Percentiles rank a stretch among this genome's conserved stretches.
phyloP scores from a whole-genome alignment of 2,888 invertebrate genomes.

The Cylloceria caligata region DNA sequence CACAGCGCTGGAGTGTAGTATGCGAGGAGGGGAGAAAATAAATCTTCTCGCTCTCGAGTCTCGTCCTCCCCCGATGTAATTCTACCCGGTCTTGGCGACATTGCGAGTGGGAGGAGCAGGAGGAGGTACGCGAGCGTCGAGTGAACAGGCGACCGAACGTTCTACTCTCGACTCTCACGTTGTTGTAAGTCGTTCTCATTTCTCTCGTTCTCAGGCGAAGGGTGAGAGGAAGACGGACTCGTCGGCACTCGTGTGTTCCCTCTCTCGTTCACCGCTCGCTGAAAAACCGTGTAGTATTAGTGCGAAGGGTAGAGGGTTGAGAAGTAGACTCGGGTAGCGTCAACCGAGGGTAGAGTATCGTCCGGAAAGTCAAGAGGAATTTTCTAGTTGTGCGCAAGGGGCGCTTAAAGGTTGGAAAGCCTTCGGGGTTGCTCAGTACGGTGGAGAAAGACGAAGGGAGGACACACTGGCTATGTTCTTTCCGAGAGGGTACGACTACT shows the following conservation, averaged over 20 bases:
- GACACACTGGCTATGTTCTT: constrained; percentile 11
- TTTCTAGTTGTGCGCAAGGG: constrained; percentile 59
- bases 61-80: constrained; percentile 68
- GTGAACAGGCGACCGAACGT: constrained; percentile 56
- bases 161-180: constrained; percentile 50
- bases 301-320: constrained; percentile 22
- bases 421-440: background rate
- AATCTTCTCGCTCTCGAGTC: constrained; percentile 66
- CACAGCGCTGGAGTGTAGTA: background rate
- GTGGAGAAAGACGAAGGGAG: background rate
- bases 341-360: constrained; percentile 46
- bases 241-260: constrained; percentile 50
- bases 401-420: constrained; percentile 34
- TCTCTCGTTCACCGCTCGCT: constrained; percentile 23
- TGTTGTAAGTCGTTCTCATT: constrained; percentile 67
- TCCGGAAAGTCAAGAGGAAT: constrained; percentile 66
- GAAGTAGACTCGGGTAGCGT: background rate
- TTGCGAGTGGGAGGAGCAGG: constrained; percentile 29
- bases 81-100: constrained; percentile 63
- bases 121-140: constrained; percentile 58
- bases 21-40: constrained; percentile 64
- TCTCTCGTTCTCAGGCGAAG: constrained; percentile 64
- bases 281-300: constrained; percentile 66
- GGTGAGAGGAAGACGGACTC: constrained; percentile 54
- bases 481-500: constrained; percentile 8